phyloP scores from a whole-genome alignment of 35 echinoderm and acorn worm species.

The Apostichopus japonicus region DNA sequence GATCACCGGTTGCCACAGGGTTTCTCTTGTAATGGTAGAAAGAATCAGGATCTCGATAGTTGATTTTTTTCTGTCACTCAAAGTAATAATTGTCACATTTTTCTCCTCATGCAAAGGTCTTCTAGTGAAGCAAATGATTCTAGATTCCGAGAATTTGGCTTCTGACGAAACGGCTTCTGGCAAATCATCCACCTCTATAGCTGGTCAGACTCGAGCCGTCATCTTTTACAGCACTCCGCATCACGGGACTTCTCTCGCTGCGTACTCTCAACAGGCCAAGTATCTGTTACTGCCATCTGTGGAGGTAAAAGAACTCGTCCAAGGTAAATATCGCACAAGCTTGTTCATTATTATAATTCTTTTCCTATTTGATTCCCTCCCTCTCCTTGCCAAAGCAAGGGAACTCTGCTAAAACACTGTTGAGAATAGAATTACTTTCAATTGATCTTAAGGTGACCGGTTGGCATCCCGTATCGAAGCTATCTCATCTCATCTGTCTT shows the following conservation, averaged over 20 bases:
- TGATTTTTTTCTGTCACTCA: no score
- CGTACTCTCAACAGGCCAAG: constrained; percentile 90
- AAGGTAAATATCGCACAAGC: constrained; percentile 43
- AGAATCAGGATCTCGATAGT: no score
- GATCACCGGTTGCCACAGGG: no score
- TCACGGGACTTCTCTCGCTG: constrained; percentile 85
- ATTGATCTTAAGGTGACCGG: no score
- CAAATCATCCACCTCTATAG: constrained; percentile 43
- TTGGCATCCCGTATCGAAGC: no score
- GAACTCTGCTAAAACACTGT: no score
- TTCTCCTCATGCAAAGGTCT: constrained; percentile 45
- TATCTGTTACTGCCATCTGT: constrained; percentile 85
- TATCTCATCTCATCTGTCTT: no score
- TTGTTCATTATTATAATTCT: no score
- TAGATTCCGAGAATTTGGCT: constrained; percentile 65
- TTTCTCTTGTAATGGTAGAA: no score
- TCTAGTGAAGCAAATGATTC: constrained; percentile 95
- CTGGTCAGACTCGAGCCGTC: constrained; percentile 72
- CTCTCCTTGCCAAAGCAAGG: no score
- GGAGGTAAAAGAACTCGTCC: constrained; percentile 85
- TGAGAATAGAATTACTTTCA: no score
- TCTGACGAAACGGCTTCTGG: background rate
- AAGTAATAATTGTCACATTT: background rate
- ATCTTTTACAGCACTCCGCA: constrained; percentile 98
- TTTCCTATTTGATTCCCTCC: no score